Evolutionary conservation across 1,140 invertebrate genomes (phyloP).

Genomic region (Solenopsis invicta): DNA sequence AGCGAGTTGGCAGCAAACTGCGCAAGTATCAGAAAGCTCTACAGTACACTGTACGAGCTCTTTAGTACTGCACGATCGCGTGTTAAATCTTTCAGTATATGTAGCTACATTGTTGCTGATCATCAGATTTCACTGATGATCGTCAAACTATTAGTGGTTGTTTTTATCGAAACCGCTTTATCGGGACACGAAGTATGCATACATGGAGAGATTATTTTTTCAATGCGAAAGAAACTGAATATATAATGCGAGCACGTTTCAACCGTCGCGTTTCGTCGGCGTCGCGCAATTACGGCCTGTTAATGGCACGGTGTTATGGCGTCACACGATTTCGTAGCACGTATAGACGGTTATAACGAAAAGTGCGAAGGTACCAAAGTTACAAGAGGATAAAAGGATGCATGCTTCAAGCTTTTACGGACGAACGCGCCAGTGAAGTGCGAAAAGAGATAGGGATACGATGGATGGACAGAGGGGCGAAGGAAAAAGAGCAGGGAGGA

Average conservation of each 20-base stretch:
- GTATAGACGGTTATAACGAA: constrained; percentile 68
- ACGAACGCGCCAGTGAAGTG: constrained; percentile 70
- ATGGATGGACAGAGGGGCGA: constrained; percentile 29
- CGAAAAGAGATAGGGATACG: constrained; percentile 69
- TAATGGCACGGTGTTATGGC: constrained; percentile 77
- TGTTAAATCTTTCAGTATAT: not conserved
- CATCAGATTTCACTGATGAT: not conserved
- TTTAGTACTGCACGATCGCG: no score
- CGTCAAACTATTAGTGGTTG: not conserved
- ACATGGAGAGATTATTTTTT: constrained; percentile 29
- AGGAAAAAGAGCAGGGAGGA: constrained; percentile 27
- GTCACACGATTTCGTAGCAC: constrained; percentile 53
- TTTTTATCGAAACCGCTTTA: not conserved
- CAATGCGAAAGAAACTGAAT: constrained; percentile 15
- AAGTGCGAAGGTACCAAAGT: constrained; percentile 81
- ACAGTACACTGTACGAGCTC: no score
- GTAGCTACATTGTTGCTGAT: not conserved
- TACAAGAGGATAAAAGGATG: constrained; percentile 87
- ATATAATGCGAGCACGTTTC: constrained; percentile 45
- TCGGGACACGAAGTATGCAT: not conserved
- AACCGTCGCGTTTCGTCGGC: constrained; percentile 60
- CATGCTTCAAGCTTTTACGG: constrained; percentile 83
- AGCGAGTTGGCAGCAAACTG: not conserved
- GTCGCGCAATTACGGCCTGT: constrained; percentile 79
- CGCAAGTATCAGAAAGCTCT: not conserved